Conservation (phyloP, 2,797 vertebrate species). For the Sebastes elongatus region DNA sequence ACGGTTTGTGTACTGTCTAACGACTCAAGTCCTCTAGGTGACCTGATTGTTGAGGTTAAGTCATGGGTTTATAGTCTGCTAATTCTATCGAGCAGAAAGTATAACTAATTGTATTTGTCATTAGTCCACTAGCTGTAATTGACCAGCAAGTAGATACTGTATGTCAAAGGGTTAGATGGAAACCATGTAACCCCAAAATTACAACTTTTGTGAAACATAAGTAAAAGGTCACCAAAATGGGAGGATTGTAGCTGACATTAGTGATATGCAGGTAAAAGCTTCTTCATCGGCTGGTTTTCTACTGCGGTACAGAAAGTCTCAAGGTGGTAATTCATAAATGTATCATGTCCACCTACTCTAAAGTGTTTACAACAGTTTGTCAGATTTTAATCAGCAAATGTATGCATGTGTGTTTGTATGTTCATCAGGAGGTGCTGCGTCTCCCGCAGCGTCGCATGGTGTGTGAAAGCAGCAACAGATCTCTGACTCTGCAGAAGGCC, state of each 20-base stretch:
- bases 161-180: background rate
- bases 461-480: conserved; percentile 94
- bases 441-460: conserved; percentile 90
- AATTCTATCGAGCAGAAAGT: too few species aligned
- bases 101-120: background rate
- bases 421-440: conserved; percentile 88
- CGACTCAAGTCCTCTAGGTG: too few species aligned
- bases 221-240: background rate
- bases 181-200: background rate
- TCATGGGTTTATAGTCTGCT: background rate
- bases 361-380: background rate
- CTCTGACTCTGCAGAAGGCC: conserved; percentile 90
- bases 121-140: background rate
- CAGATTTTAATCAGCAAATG: background rate
- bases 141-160: background rate
- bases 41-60: too few species aligned
- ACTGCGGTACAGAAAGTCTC: background rate
- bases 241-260: background rate
- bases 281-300: background rate
- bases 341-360: background rate
- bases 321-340: background rate
- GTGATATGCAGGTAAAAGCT: too few species aligned
- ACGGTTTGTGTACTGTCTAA: background rate
- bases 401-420: background rate
- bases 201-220: background rate